phyloP scores from a whole-genome alignment of 2,888 invertebrate species.

The Pseudococcus viburni region DNA sequence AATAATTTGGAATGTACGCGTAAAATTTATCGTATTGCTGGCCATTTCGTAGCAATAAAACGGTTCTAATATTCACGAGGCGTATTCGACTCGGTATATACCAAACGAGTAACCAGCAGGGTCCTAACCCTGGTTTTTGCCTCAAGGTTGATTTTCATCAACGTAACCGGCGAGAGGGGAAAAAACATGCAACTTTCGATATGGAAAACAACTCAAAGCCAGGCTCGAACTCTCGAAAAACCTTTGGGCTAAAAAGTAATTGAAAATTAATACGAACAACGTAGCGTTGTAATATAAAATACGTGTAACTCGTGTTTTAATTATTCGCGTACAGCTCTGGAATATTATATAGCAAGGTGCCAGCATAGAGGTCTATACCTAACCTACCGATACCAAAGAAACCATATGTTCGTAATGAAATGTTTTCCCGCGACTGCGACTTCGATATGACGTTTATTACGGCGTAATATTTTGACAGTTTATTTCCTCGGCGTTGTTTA shows the following conservation, averaged over 20 bases:
- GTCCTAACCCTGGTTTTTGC: constrained; percentile 10
- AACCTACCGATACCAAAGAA: not conserved
- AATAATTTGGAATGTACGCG: constrained; percentile 8
- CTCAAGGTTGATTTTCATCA: not conserved
- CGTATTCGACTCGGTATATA: not conserved
- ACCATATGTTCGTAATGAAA: constrained; percentile 21
- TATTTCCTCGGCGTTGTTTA: constrained; percentile 11
- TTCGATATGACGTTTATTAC: constrained; percentile 42
- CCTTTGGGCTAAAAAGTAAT: not conserved
- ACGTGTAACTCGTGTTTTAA: not conserved
- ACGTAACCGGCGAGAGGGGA: too few species aligned
- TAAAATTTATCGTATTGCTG: constrained; percentile 1
- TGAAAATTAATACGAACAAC: not conserved
- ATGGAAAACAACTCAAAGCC: too few species aligned
- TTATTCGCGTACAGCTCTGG: not conserved
- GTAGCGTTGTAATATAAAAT: not conserved
- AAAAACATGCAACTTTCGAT: too few species aligned
- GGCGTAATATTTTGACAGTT: constrained; percentile 38
- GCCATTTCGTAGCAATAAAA: constrained; percentile 5
- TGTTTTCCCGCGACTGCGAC: constrained; percentile 19
- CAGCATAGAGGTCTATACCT: not conserved
- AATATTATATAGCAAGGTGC: not conserved
- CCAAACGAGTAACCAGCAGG: not conserved
- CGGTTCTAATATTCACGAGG: not conserved
- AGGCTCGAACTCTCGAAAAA: not conserved